Evolutionary conservation across 2,113 vertebrate species (phyloP).

Genomic region (Chloropsis cyanopogon): DNA sequence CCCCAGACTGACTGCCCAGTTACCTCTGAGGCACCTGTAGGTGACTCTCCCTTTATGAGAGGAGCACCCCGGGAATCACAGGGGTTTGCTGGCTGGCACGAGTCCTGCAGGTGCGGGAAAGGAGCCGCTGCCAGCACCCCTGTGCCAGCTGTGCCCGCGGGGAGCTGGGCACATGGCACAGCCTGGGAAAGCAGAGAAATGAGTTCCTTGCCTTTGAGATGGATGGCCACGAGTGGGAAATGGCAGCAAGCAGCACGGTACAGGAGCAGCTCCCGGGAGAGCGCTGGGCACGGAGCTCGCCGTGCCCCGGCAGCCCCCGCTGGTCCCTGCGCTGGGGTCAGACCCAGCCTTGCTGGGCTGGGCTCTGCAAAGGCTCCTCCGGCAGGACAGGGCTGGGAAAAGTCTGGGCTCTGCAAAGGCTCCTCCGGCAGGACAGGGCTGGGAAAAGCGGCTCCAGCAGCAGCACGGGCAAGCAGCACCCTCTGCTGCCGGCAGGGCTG

Average conservation of each 20-base stretch:
- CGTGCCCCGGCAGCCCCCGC: too few relatives aligned
- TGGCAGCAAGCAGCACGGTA: too few relatives aligned
- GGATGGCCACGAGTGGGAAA: too few relatives aligned
- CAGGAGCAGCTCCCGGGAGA: too few relatives aligned
- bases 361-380: neutral
- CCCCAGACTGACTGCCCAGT: too few relatives aligned
- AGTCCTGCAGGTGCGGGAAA: neutral
- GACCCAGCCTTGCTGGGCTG: rapidly evolving
- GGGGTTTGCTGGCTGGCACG: neutral
- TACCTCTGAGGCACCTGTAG: neutral
- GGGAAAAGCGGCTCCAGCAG: neutral
- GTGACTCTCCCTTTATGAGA: too few relatives aligned
- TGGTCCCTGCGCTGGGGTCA: too few relatives aligned
- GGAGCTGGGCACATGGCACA: too few relatives aligned
- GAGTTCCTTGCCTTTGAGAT: too few relatives aligned
- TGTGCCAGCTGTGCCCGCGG: too few relatives aligned
- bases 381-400: neutral
- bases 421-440: neutral
- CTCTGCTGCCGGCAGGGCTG: conserved; percentile 24
- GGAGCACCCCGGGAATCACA: neutral
- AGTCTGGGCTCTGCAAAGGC: neutral
- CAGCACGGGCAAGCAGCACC: conserved; percentile 16
- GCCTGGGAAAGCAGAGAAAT: too few relatives aligned
- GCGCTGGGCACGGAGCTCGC: too few relatives aligned
- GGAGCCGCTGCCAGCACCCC: rapidly evolving